These are phyloP conservation scores for Meloidogyne floridensis DNA, from an alignment of 1,140 invertebrate species.

Conservation along the genomic window DNA sequence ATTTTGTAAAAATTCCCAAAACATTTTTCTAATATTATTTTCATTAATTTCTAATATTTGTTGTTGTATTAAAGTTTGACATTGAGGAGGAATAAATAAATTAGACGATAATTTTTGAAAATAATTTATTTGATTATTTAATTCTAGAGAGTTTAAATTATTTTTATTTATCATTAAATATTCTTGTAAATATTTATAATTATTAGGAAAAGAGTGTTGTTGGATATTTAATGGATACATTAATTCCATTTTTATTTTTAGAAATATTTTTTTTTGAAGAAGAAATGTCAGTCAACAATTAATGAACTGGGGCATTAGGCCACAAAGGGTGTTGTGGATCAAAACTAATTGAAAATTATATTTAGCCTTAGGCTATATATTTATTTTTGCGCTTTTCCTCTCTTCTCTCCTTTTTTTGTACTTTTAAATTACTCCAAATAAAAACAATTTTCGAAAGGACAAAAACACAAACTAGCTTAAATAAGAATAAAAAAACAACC, in stretches of 20 bases:
- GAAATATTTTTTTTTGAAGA: too few relatives aligned
- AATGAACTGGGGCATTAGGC: constrained; percentile 8
- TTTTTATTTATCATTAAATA: neutral
- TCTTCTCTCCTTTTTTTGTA: too few relatives aligned
- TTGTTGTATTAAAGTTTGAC: neutral
- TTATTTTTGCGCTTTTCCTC: too few relatives aligned
- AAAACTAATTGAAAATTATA: neutral
- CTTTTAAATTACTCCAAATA: too few relatives aligned
- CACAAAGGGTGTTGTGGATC: neutral
- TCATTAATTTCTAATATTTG: neutral
- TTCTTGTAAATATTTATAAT: neutral
- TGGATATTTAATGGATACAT: neutral
- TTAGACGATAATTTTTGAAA: neutral
- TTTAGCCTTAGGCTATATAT: neutral
- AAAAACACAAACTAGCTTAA: neutral
- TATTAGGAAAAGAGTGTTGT: neutral
- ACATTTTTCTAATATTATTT: neutral
- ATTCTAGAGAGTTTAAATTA: neutral
- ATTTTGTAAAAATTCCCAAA: neutral
- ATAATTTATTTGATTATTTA: neutral
- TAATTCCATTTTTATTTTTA: neutral
- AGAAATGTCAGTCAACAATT: neutral
- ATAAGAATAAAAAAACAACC: neutral
- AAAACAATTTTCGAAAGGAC: too few relatives aligned
- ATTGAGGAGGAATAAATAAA: neutral